Evolutionary conservation across 2,797 vertebrate genomes (phyloP).

Genomic region (Galaxias olidus): DNA sequence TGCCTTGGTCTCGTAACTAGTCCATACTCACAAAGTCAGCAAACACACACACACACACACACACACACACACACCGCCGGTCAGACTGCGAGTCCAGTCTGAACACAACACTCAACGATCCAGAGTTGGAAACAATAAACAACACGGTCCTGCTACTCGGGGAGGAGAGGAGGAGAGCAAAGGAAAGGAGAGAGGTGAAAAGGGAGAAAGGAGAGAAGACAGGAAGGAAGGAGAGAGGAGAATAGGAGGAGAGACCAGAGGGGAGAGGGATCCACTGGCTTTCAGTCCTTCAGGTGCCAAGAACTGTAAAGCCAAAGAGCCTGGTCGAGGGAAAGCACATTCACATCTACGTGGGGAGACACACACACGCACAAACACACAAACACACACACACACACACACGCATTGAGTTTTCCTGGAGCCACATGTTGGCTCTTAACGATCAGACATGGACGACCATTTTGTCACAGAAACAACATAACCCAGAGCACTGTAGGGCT

Average conservation of each 20-base stretch:
- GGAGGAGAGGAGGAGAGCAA: not conserved
- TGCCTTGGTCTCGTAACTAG: constrained; percentile 65
- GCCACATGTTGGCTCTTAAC: not conserved
- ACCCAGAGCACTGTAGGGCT: too few relatives aligned
- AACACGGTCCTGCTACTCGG: too few relatives aligned
- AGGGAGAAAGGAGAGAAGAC: constrained; percentile 7
- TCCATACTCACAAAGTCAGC: constrained; percentile 74
- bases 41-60: constrained; percentile 30
- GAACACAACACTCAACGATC: constrained; percentile 39
- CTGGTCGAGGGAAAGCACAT: constrained; percentile 22
- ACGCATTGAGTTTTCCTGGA: not conserved
- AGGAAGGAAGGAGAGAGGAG: constrained; percentile 1
- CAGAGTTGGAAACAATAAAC: constrained; percentile 28
- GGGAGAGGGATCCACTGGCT: not conserved
- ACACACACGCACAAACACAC: not conserved
- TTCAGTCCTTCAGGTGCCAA: constrained; percentile 22
- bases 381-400: not conserved
- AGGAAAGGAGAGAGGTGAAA: not conserved
- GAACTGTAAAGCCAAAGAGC: constrained; percentile 19
- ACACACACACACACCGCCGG: constrained; percentile 49
- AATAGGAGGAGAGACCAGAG: constrained; percentile 4
- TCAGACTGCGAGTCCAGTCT: constrained; percentile 52
- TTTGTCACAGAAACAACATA: too few relatives aligned
- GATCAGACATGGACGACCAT: not conserved
- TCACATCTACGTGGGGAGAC: not conserved